Percentiles rank a stretch among this genome's conserved stretches.
phyloP scores from a whole-genome alignment of 2,888 invertebrate genomes.

The Meta bourneti region DNA sequence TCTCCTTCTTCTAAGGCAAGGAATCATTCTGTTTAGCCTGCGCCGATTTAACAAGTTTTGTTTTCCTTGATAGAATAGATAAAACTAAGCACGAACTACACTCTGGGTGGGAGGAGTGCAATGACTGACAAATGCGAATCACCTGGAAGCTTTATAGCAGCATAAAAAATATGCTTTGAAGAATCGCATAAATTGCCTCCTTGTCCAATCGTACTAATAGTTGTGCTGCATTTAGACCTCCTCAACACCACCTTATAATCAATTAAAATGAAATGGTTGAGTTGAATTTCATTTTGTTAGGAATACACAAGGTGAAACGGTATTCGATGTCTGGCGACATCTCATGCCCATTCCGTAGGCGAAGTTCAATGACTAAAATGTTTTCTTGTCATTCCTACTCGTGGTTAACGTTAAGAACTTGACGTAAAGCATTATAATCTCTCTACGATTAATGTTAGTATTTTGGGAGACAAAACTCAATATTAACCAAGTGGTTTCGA shows the following conservation, averaged over 20 bases:
- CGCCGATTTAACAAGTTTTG: not conserved
- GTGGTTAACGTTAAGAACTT: no score
- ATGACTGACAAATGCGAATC: slow-evolving; percentile 16
- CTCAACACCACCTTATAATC: not conserved
- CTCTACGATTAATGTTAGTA: no score
- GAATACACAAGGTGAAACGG: not conserved
- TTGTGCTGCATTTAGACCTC: not conserved
- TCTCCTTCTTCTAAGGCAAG: no score
- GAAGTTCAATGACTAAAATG: slow-evolving; percentile 27
- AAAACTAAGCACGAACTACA: not conserved
- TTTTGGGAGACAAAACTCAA: no score
- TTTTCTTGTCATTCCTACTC: not conserved
- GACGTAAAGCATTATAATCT: no score
- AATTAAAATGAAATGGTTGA: not conserved
- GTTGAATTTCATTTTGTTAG: not conserved
- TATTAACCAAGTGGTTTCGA: no score
- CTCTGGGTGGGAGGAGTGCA: slow-evolving; percentile 36
- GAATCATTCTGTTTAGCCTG: not conserved
- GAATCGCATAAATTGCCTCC: slow-evolving; percentile 5
- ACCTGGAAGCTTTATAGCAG: slow-evolving; percentile 1
- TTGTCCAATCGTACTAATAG: not conserved
- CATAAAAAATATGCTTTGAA: not conserved
- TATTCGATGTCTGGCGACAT: not conserved
- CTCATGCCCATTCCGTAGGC: slow-evolving; percentile 5
- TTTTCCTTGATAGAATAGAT: not conserved